phyloP scores from a whole-genome alignment of 2,888 invertebrate species.

The Coleophora flavipennella region DNA sequence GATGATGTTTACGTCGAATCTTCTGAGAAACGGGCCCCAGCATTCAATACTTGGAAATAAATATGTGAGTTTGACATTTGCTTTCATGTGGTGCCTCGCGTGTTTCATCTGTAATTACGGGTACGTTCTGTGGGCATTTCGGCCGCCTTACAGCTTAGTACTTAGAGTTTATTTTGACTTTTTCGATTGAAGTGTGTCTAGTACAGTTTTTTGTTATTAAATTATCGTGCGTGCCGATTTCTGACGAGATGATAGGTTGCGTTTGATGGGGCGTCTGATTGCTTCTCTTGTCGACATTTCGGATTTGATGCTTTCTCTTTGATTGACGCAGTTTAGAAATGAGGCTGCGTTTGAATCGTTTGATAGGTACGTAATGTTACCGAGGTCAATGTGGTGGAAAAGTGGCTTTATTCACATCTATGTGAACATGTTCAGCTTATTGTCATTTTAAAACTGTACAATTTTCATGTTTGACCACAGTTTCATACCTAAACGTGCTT shows the following conservation, averaged over 20 bases:
- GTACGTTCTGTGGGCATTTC: conserved; percentile 25
- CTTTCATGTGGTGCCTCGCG: conserved; percentile 68
- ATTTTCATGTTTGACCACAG: too few species aligned
- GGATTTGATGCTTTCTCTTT: conserved; percentile 64
- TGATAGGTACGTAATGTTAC: conserved; percentile 24
- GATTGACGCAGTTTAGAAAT: conserved; percentile 61
- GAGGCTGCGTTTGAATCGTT: conserved; percentile 33
- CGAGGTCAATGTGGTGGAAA: conserved; percentile 17
- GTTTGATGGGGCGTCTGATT: conserved; percentile 68
- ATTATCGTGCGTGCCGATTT: conserved; percentile 72
- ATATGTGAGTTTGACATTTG: conserved; percentile 73
- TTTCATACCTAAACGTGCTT: too few species aligned
- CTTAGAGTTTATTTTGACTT: conserved; percentile 47
- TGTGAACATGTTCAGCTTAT: too few species aligned
- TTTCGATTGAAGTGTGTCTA: conserved; percentile 28
- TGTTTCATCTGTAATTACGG: conserved; percentile 64
- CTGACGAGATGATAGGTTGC: conserved; percentile 68
- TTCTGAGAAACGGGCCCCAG: conserved; percentile 62
- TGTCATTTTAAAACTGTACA: too few species aligned
- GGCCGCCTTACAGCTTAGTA: conserved; percentile 34
- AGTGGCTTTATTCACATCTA: neutral
- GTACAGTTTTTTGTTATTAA: conserved; percentile 66
- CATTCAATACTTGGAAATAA: conserved; percentile 73
- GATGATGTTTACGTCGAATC: conserved; percentile 65
- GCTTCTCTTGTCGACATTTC: conserved; percentile 68